Conservation (phyloP, 2,888 invertebrate species). For the Empis stercorea region DNA sequence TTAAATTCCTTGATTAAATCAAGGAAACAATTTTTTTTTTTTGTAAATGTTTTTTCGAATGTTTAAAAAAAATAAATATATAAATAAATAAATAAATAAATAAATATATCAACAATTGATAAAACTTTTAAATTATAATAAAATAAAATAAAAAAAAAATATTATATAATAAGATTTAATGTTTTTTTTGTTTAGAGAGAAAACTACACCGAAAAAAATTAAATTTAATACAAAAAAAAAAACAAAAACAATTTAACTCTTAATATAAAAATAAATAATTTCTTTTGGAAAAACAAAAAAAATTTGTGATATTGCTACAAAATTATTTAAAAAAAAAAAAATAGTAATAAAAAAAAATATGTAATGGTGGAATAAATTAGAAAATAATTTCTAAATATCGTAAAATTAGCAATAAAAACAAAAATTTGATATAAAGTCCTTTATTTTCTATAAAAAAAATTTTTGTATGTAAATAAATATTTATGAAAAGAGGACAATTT, state of each 20-base stretch:
- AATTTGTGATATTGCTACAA: constrained; percentile 19
- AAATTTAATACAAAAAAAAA: too few species aligned
- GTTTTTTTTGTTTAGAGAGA: too few species aligned
- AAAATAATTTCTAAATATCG: background rate
- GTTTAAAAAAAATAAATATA: background rate
- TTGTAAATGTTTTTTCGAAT: constrained; percentile 10
- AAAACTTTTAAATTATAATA: constrained; percentile 5
- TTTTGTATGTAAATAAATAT: too few species aligned
- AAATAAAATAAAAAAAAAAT: constrained; percentile 4
- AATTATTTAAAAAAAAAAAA: constrained; percentile 11
- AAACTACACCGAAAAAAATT: background rate
- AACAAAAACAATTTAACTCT: too few species aligned
- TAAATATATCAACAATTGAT: background rate
- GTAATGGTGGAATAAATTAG: constrained; percentile 1
- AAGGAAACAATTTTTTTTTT: constrained; percentile 6
- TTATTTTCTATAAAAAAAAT: too few species aligned
- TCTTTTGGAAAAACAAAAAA: constrained; percentile 8
- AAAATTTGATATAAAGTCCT: background rate
- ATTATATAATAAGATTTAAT: background rate
- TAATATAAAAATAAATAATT: background rate
- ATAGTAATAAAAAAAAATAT: too few species aligned
- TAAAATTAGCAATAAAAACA: constrained; percentile 5
- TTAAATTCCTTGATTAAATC: background rate
- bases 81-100: too few species aligned
- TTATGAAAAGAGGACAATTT: too few species aligned